A percentile compares a stretch with the other conserved stretches of the same genome.
Conservation (phyloP, 2,888 invertebrate species). For the Erynnis tages region DNA sequence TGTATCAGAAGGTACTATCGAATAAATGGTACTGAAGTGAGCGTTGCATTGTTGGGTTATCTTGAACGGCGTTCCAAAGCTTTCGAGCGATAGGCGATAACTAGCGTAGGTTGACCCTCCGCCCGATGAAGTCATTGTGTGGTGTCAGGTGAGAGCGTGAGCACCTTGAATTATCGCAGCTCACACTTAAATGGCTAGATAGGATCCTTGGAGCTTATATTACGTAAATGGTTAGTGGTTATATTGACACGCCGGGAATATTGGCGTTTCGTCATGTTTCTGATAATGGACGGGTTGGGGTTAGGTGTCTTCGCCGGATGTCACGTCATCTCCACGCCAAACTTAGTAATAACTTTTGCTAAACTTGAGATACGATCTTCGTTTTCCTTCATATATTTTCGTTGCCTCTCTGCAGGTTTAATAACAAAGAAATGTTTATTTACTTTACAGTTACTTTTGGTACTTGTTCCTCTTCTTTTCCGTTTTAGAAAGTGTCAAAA, state of each 20-base stretch:
- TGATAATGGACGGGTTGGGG: conserved; percentile 39
- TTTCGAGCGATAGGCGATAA: conserved; percentile 46
- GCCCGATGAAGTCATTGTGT: conserved; percentile 30
- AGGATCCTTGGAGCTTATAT: conserved; percentile 23
- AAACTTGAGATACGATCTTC: conserved; percentile 17
- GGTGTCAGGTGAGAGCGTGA: conserved; percentile 27
- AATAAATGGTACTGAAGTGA: conserved; percentile 57
- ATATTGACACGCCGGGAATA: conserved; percentile 22
- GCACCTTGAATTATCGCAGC: conserved; percentile 31
- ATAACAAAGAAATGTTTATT: neutral
- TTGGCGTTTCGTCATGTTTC: conserved; percentile 28
- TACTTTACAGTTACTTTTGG: neutral
- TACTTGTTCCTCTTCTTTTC: neutral
- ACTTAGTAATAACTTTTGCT: conserved; percentile 27
- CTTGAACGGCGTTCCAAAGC: conserved; percentile 47
- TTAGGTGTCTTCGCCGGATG: conserved; percentile 24
- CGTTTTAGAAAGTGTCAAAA: too few relatives aligned
- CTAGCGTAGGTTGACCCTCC: conserved; percentile 55
- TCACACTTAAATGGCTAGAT: conserved; percentile 28
- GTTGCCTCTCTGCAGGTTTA: neutral
- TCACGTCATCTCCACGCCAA: conserved; percentile 24
- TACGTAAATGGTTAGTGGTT: conserved; percentile 21
- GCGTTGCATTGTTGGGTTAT: conserved; percentile 68
- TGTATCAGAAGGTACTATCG: conserved; percentile 44
- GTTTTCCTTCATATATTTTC: conserved; percentile 12